A percentile compares a stretch with the other conserved stretches of the same genome.
Conservation (phyloP, 1,140 invertebrate species). For the Archivesica marissinica region DNA sequence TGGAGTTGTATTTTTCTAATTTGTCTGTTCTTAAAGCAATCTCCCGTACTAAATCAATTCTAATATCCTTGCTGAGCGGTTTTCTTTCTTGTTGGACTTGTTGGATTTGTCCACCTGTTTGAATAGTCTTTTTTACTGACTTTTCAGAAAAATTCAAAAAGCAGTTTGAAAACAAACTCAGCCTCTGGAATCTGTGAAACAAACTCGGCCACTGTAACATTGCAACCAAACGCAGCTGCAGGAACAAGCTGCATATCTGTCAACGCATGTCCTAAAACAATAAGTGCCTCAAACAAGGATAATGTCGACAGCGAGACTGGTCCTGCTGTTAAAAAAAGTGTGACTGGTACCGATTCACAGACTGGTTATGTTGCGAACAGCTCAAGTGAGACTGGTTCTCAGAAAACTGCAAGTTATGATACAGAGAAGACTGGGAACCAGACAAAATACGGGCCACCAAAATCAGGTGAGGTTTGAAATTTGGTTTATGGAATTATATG, state of each 20-base stretch:
- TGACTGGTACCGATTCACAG: too few relatives aligned
- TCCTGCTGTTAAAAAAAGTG: too few relatives aligned
- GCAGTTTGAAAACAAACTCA: slow-evolving; percentile 11
- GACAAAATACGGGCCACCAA: not conserved
- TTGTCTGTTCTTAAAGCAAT: too few relatives aligned
- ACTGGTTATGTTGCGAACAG: not conserved
- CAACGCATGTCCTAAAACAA: not conserved
- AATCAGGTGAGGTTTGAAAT: not conserved
- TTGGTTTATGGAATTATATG: too few relatives aligned
- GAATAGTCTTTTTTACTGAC: not conserved
- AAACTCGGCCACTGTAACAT: too few relatives aligned
- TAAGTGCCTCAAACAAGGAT: not conserved
- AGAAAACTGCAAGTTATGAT: not conserved
- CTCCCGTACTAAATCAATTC: too few relatives aligned
- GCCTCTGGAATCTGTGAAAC: not conserved
- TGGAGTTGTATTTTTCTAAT: too few relatives aligned
- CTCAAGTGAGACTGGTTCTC: not conserved
- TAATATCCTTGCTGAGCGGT: too few relatives aligned
- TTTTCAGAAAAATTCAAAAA: slow-evolving; percentile 5
- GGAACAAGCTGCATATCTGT: not conserved
- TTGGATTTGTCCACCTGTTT: too few relatives aligned
- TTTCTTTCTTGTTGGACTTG: too few relatives aligned
- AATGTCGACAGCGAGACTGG: not conserved
- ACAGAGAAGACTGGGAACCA: not conserved
- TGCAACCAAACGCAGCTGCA: slow-evolving; percentile 3